Conservation (phyloP, 2,888 invertebrate genomes). For the Mythimna albipuncta region DNA sequence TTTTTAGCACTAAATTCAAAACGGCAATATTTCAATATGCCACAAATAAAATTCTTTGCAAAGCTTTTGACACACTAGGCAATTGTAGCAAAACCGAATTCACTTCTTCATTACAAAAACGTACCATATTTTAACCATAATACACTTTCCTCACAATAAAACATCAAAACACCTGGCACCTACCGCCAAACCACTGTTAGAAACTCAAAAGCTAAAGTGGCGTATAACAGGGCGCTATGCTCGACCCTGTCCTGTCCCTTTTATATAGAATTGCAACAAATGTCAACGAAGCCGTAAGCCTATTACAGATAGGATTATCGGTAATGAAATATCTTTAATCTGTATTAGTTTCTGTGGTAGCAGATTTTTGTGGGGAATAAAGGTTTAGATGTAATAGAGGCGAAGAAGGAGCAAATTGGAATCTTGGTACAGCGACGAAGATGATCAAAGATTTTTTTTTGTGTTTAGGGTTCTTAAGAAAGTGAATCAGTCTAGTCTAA, state of each 20-base stretch:
- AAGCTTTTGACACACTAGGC: constrained; percentile 10
- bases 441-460: constrained; percentile 13
- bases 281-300: constrained; percentile 86
- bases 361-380: constrained; percentile 60
- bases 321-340: constrained; percentile 90
- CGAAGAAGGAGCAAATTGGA: constrained; percentile 24
- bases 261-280: constrained; percentile 80
- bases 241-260: constrained; percentile 60
- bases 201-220: constrained; percentile 62
- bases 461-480: not conserved
- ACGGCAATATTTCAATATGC: not conserved
- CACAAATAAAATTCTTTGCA: not conserved
- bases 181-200: constrained; percentile 37
- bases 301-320: constrained; percentile 86
- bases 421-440: constrained; percentile 1
- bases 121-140: not conserved
- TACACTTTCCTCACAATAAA: not conserved
- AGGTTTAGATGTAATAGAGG: constrained; percentile 33
- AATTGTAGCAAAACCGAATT: not conserved
- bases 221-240: constrained; percentile 61
- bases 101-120: not conserved
- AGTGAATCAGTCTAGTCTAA: not conserved
- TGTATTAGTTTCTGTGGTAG: constrained; percentile 80
- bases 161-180: constrained; percentile 37
- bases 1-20: not conserved